Conservation (phyloP, 2,113 vertebrate genomes). For the Geococcyx californianus region DNA sequence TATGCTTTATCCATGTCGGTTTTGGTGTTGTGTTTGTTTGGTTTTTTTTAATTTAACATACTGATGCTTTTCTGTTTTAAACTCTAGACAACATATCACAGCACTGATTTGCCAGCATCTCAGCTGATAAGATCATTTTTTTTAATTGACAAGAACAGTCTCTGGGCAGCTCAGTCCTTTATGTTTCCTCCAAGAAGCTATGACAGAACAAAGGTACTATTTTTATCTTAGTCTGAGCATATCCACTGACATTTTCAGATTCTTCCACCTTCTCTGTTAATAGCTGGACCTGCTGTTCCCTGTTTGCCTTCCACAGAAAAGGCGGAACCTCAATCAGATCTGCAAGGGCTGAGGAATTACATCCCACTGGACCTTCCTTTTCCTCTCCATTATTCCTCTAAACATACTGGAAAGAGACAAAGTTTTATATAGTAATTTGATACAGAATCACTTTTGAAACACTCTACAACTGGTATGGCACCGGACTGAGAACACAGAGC, state of each 20-base stretch:
- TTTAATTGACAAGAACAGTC: not conserved
- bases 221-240: not conserved
- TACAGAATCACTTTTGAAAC: not conserved
- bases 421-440: not conserved
- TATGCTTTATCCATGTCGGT: not conserved
- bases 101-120: not conserved
- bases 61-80: not conserved
- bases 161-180: not conserved
- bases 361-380: not conserved
- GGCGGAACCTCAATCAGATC: not conserved
- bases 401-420: not conserved
- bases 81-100: not conserved
- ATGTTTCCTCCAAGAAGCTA: not conserved
- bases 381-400: not conserved
- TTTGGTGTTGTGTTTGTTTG: not conserved
- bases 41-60: not conserved
- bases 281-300: not conserved
- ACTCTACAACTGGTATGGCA: rapidly evolving
- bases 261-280: not conserved
- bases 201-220: not conserved
- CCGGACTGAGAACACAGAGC: not conserved
- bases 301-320: not conserved
- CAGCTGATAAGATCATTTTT: not conserved
- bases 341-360: not conserved
- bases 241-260: not conserved